These are phyloP conservation scores for Acrocephalus kingi DNA, from an alignment of 2,113 vertebrate genomes.

Conservation along the genomic window DNA sequence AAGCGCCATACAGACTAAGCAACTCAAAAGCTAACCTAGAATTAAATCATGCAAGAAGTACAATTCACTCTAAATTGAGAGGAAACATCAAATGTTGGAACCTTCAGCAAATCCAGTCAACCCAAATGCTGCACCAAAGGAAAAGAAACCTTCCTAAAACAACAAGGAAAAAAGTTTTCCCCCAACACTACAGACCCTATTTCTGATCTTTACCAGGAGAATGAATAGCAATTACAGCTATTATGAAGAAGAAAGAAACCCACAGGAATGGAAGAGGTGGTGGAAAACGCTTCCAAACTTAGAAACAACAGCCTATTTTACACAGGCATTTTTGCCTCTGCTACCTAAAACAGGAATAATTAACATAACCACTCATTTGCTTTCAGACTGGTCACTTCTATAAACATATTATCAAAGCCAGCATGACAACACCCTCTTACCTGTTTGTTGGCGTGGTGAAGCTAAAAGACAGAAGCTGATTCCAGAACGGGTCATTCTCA, in stretches of 20 bases:
- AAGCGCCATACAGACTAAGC: neutral
- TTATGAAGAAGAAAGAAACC: neutral
- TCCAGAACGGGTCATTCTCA: constrained; percentile 98
- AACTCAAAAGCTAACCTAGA: neutral
- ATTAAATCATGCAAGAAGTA: neutral
- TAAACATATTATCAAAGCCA: neutral
- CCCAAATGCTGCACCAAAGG: neutral
- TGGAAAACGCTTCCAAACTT: neutral
- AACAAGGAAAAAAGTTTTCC: neutral
- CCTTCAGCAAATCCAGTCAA: neutral
- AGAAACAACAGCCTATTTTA: neutral
- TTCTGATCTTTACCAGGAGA: neutral
- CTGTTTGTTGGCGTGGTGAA: constrained; percentile 92
- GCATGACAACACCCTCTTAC: constrained; percentile 67
- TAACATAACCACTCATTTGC: neutral
- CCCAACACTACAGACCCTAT: neutral
- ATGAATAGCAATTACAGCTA: neutral
- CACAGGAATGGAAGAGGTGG: neutral
- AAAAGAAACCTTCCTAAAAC: neutral
- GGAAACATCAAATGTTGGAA: neutral
- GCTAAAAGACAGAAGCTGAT: constrained; percentile 97
- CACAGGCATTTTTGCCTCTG: neutral
- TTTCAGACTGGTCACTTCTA: neutral
- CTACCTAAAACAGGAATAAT: neutral
- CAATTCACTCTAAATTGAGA: neutral